Base-by-base conservation (phyloP, 2,888 invertebrate genomes). In the Strigamia maritima region DNA sequence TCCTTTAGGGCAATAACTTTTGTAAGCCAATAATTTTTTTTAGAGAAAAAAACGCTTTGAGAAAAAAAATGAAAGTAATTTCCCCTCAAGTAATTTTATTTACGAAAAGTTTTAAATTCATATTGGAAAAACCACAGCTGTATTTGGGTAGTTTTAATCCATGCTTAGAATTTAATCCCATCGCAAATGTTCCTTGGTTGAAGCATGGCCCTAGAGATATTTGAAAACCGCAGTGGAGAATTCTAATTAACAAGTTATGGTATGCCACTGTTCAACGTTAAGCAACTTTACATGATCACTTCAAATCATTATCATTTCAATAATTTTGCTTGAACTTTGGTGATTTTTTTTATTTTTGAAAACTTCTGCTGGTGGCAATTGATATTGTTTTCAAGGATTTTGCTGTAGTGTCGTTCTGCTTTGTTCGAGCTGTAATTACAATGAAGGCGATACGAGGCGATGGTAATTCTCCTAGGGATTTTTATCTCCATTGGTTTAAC, bases 201-300 rank as follows among this genome's bases (percentile, higher is more conserved):
- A 24, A 1, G 49, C 49, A 10, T 19, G 14, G 60, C n/a, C 24
- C 60, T 12, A 22, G 22, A 60, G 60, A 22, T 60, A 24, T 60
- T 60, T 60, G 4, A 60, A n/a, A 60, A 60, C 60, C 60, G 24
- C 22, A 60, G n/a, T n/a, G 19, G n/a, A 60, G 60, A 60, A 60
- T 60, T 60, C 60, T 60, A 60, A 60, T 60, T 60, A 60, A 60
- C 60, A 60, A 49, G 60, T 60, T 60, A 8, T 4, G 60, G 22
- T 24, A 60, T 60, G 24, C 10, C 22, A 60, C 19, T 60, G 24
- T 4, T 24, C 16, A 49, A 49, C 49, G 16, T 49, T 49, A 12
- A 49, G 19, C 49, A 49, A 35, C 35, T 35, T 35, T 35, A 35
- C 35, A 35, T 35, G 35, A 35, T 35, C 35, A 6, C 35, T 35